A percentile compares a stretch with the other conserved stretches of the same genome.
Evolutionary conservation across 2,888 invertebrate genomes (phyloP).

Genomic region (Drosophila lutescens): DNA sequence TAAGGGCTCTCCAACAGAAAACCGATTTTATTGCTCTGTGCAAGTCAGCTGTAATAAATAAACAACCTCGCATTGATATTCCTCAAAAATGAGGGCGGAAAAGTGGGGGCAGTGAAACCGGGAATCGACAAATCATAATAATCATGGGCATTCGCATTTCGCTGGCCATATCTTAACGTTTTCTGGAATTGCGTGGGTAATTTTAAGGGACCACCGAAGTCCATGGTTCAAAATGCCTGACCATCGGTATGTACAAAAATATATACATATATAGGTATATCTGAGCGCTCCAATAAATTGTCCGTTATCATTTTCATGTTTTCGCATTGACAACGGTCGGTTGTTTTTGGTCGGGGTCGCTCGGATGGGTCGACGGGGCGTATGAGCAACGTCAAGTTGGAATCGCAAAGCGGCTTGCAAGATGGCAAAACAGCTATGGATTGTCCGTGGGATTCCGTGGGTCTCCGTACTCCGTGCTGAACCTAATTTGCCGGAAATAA

Average conservation of each 20-base stretch:
- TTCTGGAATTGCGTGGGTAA: slow-evolving; percentile 20
- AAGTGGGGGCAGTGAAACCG: slow-evolving; percentile 12
- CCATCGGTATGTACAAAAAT: background rate
- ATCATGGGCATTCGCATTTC: slow-evolving; percentile 52
- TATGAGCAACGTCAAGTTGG: slow-evolving; percentile 59
- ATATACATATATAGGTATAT: background rate
- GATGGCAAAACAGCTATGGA: slow-evolving; percentile 20
- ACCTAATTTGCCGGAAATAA: slow-evolving; percentile 79
- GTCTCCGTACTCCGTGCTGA: slow-evolving; percentile 36
- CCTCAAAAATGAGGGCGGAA: background rate
- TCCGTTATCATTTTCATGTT: slow-evolving; percentile 79
- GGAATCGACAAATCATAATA: slow-evolving; percentile 70
- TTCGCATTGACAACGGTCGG: slow-evolving; percentile 69
- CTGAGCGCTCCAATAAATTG: slow-evolving; percentile 71
- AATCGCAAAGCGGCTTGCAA: slow-evolving; percentile 56
- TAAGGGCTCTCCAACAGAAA: background rate
- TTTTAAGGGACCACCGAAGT: slow-evolving; percentile 27
- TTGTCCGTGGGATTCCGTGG: slow-evolving; percentile 31
- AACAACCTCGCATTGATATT: slow-evolving; percentile 44
- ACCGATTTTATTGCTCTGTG: slow-evolving; percentile 3
- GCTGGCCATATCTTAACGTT: slow-evolving; percentile 9
- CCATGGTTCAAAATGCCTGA: background rate
- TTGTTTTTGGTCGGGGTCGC: slow-evolving; percentile 9
- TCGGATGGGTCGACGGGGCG: slow-evolving; percentile 42
- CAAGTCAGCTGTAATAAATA: slow-evolving; percentile 63